These are phyloP conservation scores for Ephestia elutella DNA, from an alignment of 1,140 invertebrate genomes.

Conservation along the genomic window DNA sequence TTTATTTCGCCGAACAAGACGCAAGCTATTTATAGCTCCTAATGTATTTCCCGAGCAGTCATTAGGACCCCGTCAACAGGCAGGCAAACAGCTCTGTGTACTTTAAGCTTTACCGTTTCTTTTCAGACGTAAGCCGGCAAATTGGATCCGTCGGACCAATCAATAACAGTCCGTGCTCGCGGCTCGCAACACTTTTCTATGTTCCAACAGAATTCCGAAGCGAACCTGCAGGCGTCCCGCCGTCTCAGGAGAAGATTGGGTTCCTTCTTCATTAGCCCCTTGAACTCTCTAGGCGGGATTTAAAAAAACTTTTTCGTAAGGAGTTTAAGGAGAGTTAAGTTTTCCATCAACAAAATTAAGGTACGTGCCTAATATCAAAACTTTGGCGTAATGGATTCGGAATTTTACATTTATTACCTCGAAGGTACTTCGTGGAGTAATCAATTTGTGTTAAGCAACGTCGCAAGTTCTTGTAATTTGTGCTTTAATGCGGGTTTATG, in stretches of 20 bases:
- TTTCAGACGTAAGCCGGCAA: slow-evolving; percentile 18
- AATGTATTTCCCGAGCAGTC: slow-evolving; percentile 6
- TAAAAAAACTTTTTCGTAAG: slow-evolving; percentile 55
- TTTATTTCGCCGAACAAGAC: neutral
- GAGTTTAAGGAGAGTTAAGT: slow-evolving; percentile 53
- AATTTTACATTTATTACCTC: slow-evolving; percentile 64
- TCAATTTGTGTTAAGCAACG: slow-evolving; percentile 52
- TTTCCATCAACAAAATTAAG: slow-evolving; percentile 69
- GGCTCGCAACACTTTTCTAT: slow-evolving; percentile 9
- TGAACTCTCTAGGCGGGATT: slow-evolving; percentile 32
- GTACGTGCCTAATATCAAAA: slow-evolving; percentile 63
- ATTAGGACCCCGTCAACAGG: neutral
- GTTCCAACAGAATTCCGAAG: slow-evolving; percentile 20
- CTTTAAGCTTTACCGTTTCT: slow-evolving; percentile 15
- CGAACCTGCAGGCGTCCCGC: slow-evolving; percentile 21
- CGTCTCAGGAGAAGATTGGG: slow-evolving; percentile 27
- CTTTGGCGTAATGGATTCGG: slow-evolving; percentile 61
- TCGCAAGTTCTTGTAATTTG: slow-evolving; percentile 17
- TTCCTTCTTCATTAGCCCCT: slow-evolving; percentile 52
- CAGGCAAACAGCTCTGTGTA: slow-evolving; percentile 5
- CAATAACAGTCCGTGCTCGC: slow-evolving; percentile 22
- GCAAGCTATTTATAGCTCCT: neutral
- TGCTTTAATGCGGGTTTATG: slow-evolving; percentile 15
- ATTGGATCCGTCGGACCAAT: slow-evolving; percentile 37
- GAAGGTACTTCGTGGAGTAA: slow-evolving; percentile 28